These are phyloP conservation scores for Autographa pulchrina DNA, from an alignment of 2,888 invertebrate genomes.

Conservation along the genomic window DNA sequence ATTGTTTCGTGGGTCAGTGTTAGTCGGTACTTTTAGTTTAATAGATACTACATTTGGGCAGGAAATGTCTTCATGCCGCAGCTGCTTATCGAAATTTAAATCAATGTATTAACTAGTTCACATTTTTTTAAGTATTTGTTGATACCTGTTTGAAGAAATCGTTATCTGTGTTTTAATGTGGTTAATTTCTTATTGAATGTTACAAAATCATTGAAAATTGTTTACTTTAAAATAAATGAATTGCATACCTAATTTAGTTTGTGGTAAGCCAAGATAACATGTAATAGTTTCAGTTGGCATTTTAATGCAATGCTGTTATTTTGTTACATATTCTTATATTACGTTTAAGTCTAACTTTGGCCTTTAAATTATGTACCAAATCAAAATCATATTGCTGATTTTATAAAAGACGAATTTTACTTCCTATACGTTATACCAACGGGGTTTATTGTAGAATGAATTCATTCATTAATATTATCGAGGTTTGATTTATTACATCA, in stretches of 20 bases:
- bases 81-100: slow-evolving; percentile 65
- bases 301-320: too few species aligned
- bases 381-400: too few species aligned
- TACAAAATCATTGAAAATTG: background rate
- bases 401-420: background rate
- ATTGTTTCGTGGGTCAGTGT: slow-evolving; percentile 76
- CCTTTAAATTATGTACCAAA: too few species aligned
- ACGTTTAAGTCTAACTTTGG: too few species aligned
- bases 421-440: background rate
- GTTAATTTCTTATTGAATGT: slow-evolving; percentile 29
- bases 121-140: slow-evolving; percentile 46
- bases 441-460: background rate
- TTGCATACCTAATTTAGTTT: too few species aligned
- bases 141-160: slow-evolving; percentile 29
- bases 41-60: slow-evolving; percentile 66
- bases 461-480: background rate
- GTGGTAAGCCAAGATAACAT: too few species aligned
- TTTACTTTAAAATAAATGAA: background rate
- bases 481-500: background rate
- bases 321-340: too few species aligned
- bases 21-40: slow-evolving; percentile 60
- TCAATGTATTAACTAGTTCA: slow-evolving; percentile 56
- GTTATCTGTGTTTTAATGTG: slow-evolving; percentile 33
- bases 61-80: slow-evolving; percentile 74
- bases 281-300: too few species aligned